phyloP scores from a whole-genome alignment of 1,140 invertebrate species.

The Drosophila pectinifera region DNA sequence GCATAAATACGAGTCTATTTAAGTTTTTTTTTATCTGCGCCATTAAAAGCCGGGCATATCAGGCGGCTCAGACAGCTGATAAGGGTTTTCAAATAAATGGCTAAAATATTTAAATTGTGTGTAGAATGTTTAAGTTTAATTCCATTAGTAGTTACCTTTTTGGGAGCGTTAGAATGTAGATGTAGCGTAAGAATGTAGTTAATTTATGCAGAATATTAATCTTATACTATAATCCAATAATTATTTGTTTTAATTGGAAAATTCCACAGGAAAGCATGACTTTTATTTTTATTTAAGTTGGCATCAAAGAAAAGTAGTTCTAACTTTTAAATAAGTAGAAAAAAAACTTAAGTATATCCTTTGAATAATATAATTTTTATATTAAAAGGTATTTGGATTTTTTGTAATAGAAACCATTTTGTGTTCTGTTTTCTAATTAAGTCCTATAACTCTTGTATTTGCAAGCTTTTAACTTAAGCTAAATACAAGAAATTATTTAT shows the following conservation, averaged over 20 bases:
- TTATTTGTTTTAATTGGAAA: background rate
- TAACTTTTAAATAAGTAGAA: too few relatives aligned
- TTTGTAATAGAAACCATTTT: too few relatives aligned
- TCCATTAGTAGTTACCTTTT: background rate
- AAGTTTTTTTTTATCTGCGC: background rate
- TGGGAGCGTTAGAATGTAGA: background rate
- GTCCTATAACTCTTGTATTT: too few relatives aligned
- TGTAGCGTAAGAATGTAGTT: background rate
- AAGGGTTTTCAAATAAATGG: slow-evolving; percentile 6
- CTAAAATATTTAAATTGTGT: background rate
- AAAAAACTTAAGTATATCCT: too few relatives aligned
- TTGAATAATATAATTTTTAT: too few relatives aligned
- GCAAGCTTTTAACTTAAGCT: too few relatives aligned
- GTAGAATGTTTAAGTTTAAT: background rate
- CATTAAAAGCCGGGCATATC: slow-evolving; percentile 14
- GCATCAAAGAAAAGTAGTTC: too few relatives aligned
- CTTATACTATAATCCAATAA: background rate
- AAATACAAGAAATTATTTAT: too few relatives aligned
- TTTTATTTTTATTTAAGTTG: background rate
- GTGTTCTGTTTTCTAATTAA: too few relatives aligned
- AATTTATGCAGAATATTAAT: background rate
- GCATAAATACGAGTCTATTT: slow-evolving; percentile 53
- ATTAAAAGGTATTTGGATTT: too few relatives aligned
- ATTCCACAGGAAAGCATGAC: background rate
- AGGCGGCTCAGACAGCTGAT: background rate